Conservation (phyloP, 2,888 invertebrate species). For the Gymnocheta viridis region DNA sequence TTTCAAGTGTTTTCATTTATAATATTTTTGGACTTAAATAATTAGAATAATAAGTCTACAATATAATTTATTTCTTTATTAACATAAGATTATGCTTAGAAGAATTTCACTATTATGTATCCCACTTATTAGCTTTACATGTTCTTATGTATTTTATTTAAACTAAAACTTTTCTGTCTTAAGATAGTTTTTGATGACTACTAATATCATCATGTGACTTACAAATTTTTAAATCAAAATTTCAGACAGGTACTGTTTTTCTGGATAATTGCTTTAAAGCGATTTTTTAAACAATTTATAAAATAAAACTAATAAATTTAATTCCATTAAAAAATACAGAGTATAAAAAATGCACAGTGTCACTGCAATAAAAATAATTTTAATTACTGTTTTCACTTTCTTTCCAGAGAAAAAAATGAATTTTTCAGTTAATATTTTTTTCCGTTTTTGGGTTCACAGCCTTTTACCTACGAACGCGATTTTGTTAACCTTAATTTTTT, state of each 20-base stretch:
- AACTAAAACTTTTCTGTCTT: too few relatives aligned
- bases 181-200: too few relatives aligned
- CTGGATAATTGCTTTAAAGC: constrained; percentile 9
- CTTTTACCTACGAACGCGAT: constrained; percentile 25
- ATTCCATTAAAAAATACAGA: background rate
- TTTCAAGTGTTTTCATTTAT: too few relatives aligned
- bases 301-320: constrained; percentile 25
- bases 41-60: too few relatives aligned
- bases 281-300: constrained; percentile 15
- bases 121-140: too few relatives aligned
- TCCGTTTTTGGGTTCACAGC: background rate
- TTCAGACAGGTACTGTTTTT: constrained; percentile 8
- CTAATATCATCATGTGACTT: background rate
- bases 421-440: background rate
- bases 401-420: constrained; percentile 16
- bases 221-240: constrained; percentile 30
- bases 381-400: constrained; percentile 60
- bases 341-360: background rate
- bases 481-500: constrained; percentile 9
- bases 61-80: too few relatives aligned
- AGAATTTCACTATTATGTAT: too few relatives aligned
- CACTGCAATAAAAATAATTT: background rate
- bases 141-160: too few relatives aligned
- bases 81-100: too few relatives aligned
- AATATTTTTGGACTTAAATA: too few relatives aligned